Base-by-base conservation (phyloP, 2,888 invertebrate species). In the Caenorhabditis uteleia region DNA sequence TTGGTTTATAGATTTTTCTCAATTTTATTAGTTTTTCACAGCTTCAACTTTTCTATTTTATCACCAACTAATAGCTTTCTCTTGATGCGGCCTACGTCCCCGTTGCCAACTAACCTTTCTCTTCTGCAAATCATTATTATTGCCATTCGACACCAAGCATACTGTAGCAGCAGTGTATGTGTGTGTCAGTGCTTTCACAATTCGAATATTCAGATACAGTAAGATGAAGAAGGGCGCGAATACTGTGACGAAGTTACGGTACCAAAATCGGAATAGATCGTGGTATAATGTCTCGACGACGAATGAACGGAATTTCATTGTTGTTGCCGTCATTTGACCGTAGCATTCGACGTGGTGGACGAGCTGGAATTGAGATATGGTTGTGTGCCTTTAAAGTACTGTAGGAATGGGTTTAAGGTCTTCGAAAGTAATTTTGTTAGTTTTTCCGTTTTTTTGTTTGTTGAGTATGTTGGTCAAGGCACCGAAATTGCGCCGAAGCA, bases 211-310 rank as follows among this genome's bases (percentile, higher is more conserved):
- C 27, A 79, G 57, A 31, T 68, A 73, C 57, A 72, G 59, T 12
- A 81, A 70, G 39, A 78, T 77, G 59, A 79, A 75, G 67, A 81
- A 81, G 6, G 81, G 81, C 12, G 77, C 75, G 60, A 81, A 78
- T 27, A 80, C 68, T 18, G 80, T 81, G 6, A 79, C 78, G 44
- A 81, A 68, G 59, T 81, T 80, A 2, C 81, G 76, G 58, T 78
- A 79, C 74, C 77, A 70, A 50, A 68, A 60, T 38, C 75, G 59
- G 53, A 68, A 75, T 18, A 73, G 60, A 16, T 67, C 61, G 44
- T 80, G 61, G 48, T 80, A 80, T 6, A 70, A 68, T 0, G 80
- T 80, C 18, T 71, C 64, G 45, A 75, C 75, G 12, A 79, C 79
- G 55, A 77, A 78, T 6, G 62, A 49, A 3, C 67, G 67, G 53